A percentile compares a stretch with the other conserved stretches of the same genome.
Evolutionary conservation across 1,140 invertebrate species (phyloP).

Genomic region (Zeugodacus cucurbitae): DNA sequence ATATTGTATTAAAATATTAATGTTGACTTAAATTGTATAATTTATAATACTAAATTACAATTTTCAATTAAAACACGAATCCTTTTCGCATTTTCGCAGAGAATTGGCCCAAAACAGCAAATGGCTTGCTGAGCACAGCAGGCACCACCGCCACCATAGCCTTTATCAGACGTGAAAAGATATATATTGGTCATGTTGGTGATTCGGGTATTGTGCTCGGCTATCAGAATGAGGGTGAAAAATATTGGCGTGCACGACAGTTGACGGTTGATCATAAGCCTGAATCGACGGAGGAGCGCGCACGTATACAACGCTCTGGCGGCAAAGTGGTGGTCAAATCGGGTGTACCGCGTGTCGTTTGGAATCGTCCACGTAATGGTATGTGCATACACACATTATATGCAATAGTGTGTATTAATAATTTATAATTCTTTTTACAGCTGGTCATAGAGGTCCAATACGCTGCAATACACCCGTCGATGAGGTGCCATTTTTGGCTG

Average conservation of each 20-base stretch:
- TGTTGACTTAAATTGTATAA: no score
- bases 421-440: constrained; percentile 37
- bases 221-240: constrained; percentile 76
- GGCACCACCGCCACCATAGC: constrained; percentile 96
- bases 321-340: constrained; percentile 91
- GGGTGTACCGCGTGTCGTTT: constrained; percentile 95
- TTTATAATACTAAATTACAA: no score
- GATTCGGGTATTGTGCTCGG: constrained; percentile 95
- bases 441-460: constrained; percentile 77
- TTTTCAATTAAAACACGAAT: no score
- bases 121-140: constrained; percentile 93
- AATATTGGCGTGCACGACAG: constrained; percentile 81
- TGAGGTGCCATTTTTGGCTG: constrained; percentile 96
- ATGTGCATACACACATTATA: constrained; percentile 63
- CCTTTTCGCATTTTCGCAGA: constrained; percentile 69
- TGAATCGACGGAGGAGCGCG: constrained; percentile 86
- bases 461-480: constrained; percentile 87
- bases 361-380: constrained; percentile 89
- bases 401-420: constrained; percentile 49
- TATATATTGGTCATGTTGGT: constrained; percentile 97
- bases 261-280: constrained; percentile 96
- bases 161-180: constrained; percentile 93
- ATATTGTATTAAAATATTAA: no score
- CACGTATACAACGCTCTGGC: constrained; percentile 86
- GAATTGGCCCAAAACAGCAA: constrained; percentile 93